Conservation (phyloP, 2,797 vertebrate genomes). For the Lagorchestes hirsutus region DNA sequence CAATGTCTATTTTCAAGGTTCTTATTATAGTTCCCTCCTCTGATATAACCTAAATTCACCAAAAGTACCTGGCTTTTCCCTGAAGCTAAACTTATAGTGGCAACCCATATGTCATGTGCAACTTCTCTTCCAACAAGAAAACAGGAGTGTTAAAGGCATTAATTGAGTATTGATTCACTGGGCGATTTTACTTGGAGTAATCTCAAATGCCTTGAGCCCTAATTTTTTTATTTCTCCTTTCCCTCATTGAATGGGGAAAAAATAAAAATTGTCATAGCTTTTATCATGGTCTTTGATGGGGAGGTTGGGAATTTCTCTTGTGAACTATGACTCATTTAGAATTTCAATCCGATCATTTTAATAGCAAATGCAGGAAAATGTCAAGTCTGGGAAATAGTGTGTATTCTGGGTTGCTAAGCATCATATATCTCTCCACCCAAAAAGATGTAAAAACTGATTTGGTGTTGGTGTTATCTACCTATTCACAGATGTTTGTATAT, state of each 20-base stretch:
- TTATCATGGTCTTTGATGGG: background rate
- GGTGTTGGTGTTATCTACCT: background rate
- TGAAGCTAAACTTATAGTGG: background rate
- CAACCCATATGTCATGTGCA: background rate
- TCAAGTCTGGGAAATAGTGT: background rate
- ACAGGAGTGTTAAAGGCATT: slow-evolving; percentile 24
- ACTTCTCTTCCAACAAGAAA: slow-evolving; percentile 32
- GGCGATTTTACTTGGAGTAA: slow-evolving; percentile 50
- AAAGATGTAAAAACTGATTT: background rate
- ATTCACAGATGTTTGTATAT: background rate
- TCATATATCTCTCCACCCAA: background rate
- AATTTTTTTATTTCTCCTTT: slow-evolving; percentile 23
- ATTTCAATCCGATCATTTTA: background rate
- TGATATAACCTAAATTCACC: slow-evolving; percentile 22
- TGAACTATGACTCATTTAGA: background rate
- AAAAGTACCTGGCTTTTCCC: background rate
- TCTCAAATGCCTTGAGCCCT: background rate
- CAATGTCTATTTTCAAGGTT: slow-evolving; percentile 29
- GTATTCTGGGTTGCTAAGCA: background rate
- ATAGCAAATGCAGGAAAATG: background rate
- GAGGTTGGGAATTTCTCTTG: background rate
- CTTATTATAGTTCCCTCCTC: slow-evolving; percentile 17
- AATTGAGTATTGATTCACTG: slow-evolving; percentile 65
- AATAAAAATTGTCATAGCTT: background rate
- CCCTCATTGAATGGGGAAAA: slow-evolving; percentile 5